These are phyloP conservation scores for Camponotus fellah DNA, from an alignment of 2,888 invertebrate genomes.

Conservation along the genomic window DNA sequence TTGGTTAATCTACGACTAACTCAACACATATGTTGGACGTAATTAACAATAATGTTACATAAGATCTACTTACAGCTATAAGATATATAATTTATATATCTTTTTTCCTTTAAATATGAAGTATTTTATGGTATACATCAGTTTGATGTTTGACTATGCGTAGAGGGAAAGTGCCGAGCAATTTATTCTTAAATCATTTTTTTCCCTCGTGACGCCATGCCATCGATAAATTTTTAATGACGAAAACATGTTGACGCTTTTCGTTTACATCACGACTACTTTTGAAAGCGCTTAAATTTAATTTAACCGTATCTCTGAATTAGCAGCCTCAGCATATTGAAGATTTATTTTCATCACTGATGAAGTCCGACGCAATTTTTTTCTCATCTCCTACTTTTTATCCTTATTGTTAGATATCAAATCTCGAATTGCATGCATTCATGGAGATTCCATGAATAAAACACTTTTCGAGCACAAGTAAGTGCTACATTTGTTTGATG, in stretches of 20 bases:
- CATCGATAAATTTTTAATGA: conserved; percentile 64
- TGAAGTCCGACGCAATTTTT: neutral
- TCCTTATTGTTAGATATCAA: conserved; percentile 18
- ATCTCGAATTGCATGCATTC: conserved; percentile 13
- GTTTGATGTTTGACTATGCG: conserved; percentile 52
- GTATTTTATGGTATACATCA: conserved; percentile 48
- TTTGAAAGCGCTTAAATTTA: conserved; percentile 40
- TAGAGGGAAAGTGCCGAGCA: conserved; percentile 53
- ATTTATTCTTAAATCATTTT: conserved; percentile 57
- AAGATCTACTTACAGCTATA: conserved; percentile 47
- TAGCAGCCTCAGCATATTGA: neutral
- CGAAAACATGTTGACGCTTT: conserved; percentile 43
- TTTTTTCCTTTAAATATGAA: conserved; percentile 21
- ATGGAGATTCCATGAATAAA: neutral
- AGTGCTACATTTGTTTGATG: neutral
- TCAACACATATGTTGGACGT: conserved; percentile 57
- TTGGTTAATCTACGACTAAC: conserved; percentile 63
- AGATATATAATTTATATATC: conserved; percentile 34
- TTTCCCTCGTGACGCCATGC: conserved; percentile 41
- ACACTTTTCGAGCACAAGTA: conserved; percentile 7
- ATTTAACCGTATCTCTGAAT: conserved; percentile 48
- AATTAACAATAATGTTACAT: conserved; percentile 67
- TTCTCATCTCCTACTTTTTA: neutral
- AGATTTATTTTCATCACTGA: conserved; percentile 13
- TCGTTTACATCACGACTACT: conserved; percentile 19